Evolutionary conservation across 2,888 invertebrate species (phyloP), one percentile per base, ranked within the genome.

Genomic region (Allacma fusca): DNA sequence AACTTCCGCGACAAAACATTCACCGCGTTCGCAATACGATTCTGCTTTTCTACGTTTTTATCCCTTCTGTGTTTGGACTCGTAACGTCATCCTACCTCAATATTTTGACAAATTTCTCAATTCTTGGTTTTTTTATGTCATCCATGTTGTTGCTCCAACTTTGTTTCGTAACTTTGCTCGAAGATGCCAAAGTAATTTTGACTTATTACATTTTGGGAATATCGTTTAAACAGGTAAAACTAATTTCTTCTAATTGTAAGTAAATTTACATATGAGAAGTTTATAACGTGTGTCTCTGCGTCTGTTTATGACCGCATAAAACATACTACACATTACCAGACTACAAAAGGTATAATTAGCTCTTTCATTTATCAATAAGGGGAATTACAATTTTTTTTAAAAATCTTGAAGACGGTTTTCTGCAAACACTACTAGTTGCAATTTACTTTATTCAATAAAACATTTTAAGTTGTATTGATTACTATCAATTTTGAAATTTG

Each of bases 181-280:
- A 76, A n/a, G 76, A 76, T 24, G 29, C 62, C 12, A 69, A 70
- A 64, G 70, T 70, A 5, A 24, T 76, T 1, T 1, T 76, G 70
- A 29, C 26, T 23, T 76, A 76, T 57, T 23, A 23, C 9, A 34
- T 24, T 23, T 7, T 70, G 1, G 70, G 26, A 0, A 5, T 40
- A 16, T 34, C 59, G 1, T 76, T 76, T 70, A 9, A 0, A 1
- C 65, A 75, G 23, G 75, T 75, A 65, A 21, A 12, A 59, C 12
- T 21, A 21, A 68, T 19, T 40, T 29, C 1, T 28, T 67, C 29
- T 29, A 9, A 40, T 9, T 40, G 5, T 9, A 40, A 40, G 13
- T 26, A 28, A 13, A 13, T n/a, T 69, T n/a, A 69, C 34, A 16
- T 69, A 1, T 24, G n/a, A n/a, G n/a, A n/a, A n/a, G n/a, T n/a